phyloP scores from a whole-genome alignment of 2,888 invertebrate species.

The Tipula vernalis region DNA sequence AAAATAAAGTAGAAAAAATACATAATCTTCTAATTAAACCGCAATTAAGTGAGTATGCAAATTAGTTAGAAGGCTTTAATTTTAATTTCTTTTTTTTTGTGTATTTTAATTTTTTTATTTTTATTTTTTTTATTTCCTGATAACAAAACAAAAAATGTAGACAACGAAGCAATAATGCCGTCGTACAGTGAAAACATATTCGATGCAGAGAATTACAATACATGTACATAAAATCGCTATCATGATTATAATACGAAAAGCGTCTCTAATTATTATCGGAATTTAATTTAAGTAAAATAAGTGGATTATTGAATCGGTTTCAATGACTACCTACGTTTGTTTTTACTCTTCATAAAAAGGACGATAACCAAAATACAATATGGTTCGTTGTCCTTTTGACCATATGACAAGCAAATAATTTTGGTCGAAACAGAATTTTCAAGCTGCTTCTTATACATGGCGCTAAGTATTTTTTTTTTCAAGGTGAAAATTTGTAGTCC shows the following conservation, averaged over 20 bases:
- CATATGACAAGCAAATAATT: too few relatives aligned
- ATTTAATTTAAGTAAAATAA: not conserved
- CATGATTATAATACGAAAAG: not conserved
- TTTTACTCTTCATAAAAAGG: too few relatives aligned
- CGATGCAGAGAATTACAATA: not conserved
- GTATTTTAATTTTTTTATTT: slow-evolving; percentile 1
- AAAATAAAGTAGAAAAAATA: slow-evolving; percentile 6
- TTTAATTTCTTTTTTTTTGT: not conserved
- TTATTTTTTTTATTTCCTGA: not conserved
- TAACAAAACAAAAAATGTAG: not conserved
- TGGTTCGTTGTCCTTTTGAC: too few relatives aligned
- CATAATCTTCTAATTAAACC: slow-evolving; percentile 12
- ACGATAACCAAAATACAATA: too few relatives aligned
- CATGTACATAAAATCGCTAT: not conserved
- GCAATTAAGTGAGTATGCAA: slow-evolving; percentile 11
- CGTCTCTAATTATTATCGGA: not conserved
- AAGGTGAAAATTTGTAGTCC: too few relatives aligned
- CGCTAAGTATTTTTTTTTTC: too few relatives aligned
- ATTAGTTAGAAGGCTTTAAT: slow-evolving; percentile 9
- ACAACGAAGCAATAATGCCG: not conserved
- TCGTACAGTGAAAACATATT: not conserved
- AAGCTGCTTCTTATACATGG: too few relatives aligned
- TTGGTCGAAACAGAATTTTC: too few relatives aligned
- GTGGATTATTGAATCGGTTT: not conserved
- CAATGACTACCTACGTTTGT: too few relatives aligned